A percentile compares a stretch with the other conserved stretches of the same genome.
These are phyloP conservation scores for Ornithoptera alexandrae DNA, from an alignment of 2,888 invertebrate genomes.

Conservation along the genomic window DNA sequence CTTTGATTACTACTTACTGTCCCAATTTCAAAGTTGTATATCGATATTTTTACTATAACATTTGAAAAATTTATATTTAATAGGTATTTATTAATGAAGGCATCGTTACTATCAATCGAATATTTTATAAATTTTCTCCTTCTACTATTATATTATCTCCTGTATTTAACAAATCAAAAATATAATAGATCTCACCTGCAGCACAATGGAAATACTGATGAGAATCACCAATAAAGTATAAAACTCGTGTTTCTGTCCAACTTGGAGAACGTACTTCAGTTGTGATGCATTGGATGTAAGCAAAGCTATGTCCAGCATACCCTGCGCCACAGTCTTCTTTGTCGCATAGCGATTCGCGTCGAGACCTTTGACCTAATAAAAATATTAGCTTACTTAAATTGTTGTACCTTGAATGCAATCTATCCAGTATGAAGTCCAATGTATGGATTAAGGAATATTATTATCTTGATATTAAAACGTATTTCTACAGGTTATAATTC, in stretches of 20 bases:
- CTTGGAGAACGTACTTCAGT: conserved; percentile 91
- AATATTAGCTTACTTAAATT: not conserved
- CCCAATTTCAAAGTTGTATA: too few relatives aligned
- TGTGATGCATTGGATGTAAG: conserved; percentile 94
- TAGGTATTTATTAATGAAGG: too few relatives aligned
- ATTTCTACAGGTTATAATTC: too few relatives aligned
- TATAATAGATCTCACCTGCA: conserved; percentile 85
- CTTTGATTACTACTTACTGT: too few relatives aligned
- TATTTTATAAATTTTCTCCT: not conserved
- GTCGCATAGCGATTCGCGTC: conserved; percentile 95
- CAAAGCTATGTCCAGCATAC: conserved; percentile 92
- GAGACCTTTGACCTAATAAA: conserved; percentile 83
- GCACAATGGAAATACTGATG: conserved; percentile 89
- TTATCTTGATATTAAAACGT: too few relatives aligned
- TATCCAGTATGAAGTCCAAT: too few relatives aligned
- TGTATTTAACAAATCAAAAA: not conserved
- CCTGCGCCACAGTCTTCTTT: conserved; percentile 95
- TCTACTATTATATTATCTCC: too few relatives aligned
- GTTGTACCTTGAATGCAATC: not conserved
- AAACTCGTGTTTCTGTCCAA: conserved; percentile 91
- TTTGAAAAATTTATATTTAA: too few relatives aligned
- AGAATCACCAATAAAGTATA: conserved; percentile 89
- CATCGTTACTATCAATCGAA: too few relatives aligned
- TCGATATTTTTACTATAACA: too few relatives aligned
- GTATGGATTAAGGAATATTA: too few relatives aligned